Evolutionary conservation across 92 coral and sea anemone species (phyloP), one percentile per base, ranked within the genome.

Genomic region (Zoanthus gigantus): DNA sequence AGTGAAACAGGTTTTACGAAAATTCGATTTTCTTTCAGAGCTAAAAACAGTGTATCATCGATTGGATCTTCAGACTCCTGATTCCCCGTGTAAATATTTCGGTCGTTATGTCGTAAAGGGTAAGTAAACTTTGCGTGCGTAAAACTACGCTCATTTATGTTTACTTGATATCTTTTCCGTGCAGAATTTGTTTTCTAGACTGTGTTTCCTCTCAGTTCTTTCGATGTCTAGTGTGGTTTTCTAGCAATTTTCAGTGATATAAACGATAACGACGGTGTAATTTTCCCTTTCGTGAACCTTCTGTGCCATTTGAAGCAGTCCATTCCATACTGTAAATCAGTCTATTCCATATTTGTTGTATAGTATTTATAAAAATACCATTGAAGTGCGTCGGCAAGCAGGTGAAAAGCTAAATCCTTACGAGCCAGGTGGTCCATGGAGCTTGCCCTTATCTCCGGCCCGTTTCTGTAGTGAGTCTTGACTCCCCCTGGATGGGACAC

Each of bases 71-170:
- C 50, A 77, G 7, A 83, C 76, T 47, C 89, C 89, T 0, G 83
- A 46, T 61, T 58, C 83, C 0, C 83, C 92, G 2, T 91, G 94
- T 50, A 48, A 67, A 30, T 90, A 91, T 85, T 91, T 91, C 42
- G 74, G 92, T 8, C 86, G 90, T 54, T 91, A 88, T 78, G 94
- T 89, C 47, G 82, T 83, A 4, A 91, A 84, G 54, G 86, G 94
- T 88, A 54, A 72, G 86, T 77, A 16, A 3, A 34, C 17, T n/a
- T 57, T 12, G 0, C 17, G 17, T 12, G 0, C 17, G 17, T 57
- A 1, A 53, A 53, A 53, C 58, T 0, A 0, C 9, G 2, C 58
- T 53, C 0, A 53, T 53, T 7, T 53, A 53, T 53, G 5, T 53
- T 3, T 50, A 50, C 10, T 1, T 53, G 58, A 7, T 53, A 7